Evolutionary conservation across 2,888 invertebrate genomes (phyloP).

Genomic region (Pristionchus mayeri): DNA sequence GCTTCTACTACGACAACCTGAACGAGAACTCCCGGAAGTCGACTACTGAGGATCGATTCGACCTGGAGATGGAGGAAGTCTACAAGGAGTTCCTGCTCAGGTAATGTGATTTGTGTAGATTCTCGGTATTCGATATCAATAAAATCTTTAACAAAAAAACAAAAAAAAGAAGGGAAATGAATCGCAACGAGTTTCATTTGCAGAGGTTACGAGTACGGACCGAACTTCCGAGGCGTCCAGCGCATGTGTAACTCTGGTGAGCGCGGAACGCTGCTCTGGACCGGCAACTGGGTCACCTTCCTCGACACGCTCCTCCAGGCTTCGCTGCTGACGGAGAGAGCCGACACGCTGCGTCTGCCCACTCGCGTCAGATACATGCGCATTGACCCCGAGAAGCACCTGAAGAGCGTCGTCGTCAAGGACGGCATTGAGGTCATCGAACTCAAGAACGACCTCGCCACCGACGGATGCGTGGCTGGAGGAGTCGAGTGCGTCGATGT

Average conservation of each 20-base stretch:
- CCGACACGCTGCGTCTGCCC: constrained; percentile 78
- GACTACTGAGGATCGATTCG: constrained; percentile 73
- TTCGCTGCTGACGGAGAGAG: constrained; percentile 76
- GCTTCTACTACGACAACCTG: constrained; percentile 74
- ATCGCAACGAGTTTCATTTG: not conserved
- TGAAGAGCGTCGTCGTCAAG: constrained; percentile 65
- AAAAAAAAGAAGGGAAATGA: too few species aligned
- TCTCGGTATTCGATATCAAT: not conserved
- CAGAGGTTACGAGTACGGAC: constrained; percentile 75
- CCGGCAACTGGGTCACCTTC: constrained; percentile 92
- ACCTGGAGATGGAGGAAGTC: constrained; percentile 74
- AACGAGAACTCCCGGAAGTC: constrained; percentile 72
- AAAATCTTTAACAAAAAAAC: too few species aligned
- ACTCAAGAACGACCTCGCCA: constrained; percentile 75
- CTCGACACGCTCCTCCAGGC: constrained; percentile 94
- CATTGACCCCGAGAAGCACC: constrained; percentile 78
- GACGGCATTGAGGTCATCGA: constrained; percentile 73
- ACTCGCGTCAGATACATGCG: constrained; percentile 78
- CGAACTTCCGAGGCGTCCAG: constrained; percentile 75
- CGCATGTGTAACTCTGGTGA: constrained; percentile 75
- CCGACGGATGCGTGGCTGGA: constrained; percentile 77
- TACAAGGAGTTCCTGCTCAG: constrained; percentile 76
- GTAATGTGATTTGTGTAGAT: not conserved
- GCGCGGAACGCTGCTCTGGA: constrained; percentile 84
- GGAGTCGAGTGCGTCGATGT: constrained; percentile 79